These are phyloP conservation scores for Diachasma alloeum DNA, from an alignment of 1,140 invertebrate genomes.

Conservation along the genomic window DNA sequence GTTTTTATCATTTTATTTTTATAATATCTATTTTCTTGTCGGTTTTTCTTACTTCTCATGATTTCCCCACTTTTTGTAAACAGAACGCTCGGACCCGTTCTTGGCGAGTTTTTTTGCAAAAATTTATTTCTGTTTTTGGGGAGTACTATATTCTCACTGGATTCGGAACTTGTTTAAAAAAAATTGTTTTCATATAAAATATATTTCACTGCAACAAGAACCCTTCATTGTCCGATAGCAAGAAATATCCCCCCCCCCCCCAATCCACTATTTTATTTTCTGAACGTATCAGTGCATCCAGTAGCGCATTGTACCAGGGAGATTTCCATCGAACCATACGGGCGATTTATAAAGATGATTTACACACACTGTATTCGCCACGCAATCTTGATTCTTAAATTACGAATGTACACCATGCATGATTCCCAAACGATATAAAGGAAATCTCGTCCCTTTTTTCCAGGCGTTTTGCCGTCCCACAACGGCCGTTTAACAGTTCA, in stretches of 20 bases:
- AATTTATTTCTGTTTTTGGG: no score
- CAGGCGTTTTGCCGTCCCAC: background rate
- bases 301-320: background rate
- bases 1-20: no score
- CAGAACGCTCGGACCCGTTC: no score
- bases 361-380: background rate
- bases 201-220: background rate
- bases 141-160: no score
- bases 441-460: background rate
- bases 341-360: slow-evolving; percentile 19
- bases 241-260: no score
- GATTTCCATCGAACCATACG: background rate
- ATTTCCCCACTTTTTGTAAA: no score
- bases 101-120: no score
- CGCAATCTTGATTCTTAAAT: slow-evolving; percentile 11
- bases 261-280: background rate
- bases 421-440: background rate
- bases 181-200: no score
- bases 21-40: no score
- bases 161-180: no score
- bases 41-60: no score
- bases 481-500: no score
- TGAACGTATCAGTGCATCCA: background rate
- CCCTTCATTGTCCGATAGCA: background rate
- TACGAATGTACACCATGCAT: background rate